Conservation (phyloP, 1,140 invertebrate species). For the Thereuonema tuberculata region DNA sequence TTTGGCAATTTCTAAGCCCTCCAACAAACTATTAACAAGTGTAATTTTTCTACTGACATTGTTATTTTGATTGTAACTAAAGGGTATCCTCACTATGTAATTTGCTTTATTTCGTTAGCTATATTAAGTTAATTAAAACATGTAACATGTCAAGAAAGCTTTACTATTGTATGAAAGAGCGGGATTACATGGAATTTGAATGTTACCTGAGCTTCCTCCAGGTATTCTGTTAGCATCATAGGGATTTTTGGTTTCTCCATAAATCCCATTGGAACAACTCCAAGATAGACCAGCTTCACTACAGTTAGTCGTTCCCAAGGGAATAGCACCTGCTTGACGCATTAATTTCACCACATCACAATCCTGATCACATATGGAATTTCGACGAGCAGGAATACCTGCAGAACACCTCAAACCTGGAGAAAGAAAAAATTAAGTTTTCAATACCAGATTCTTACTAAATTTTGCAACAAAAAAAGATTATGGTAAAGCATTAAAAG, state of each 20-base stretch:
- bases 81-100: background rate
- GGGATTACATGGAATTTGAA: no score
- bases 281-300: constrained; percentile 71
- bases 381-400: no score
- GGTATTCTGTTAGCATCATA: constrained; percentile 72
- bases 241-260: constrained; percentile 72
- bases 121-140: background rate
- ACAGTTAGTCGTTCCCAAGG: constrained; percentile 61
- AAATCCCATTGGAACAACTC: constrained; percentile 77
- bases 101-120: background rate
- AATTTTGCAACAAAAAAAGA: no score
- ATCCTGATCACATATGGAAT: constrained; percentile 44
- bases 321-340: constrained; percentile 53
- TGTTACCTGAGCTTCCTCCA: constrained; percentile 65
- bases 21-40: no score
- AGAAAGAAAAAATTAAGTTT: no score
- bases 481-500: no score
- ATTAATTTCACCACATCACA: constrained; percentile 46
- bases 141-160: constrained; percentile 6
- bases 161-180: no score
- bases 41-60: no score
- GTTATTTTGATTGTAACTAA: no score
- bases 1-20: no score
- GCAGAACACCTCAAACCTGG: constrained; percentile 46
- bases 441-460: no score